These are phyloP conservation scores for Blastomussa wellsi DNA, from an alignment of 92 coral and sea anemone genomes.

Conservation along the genomic window DNA sequence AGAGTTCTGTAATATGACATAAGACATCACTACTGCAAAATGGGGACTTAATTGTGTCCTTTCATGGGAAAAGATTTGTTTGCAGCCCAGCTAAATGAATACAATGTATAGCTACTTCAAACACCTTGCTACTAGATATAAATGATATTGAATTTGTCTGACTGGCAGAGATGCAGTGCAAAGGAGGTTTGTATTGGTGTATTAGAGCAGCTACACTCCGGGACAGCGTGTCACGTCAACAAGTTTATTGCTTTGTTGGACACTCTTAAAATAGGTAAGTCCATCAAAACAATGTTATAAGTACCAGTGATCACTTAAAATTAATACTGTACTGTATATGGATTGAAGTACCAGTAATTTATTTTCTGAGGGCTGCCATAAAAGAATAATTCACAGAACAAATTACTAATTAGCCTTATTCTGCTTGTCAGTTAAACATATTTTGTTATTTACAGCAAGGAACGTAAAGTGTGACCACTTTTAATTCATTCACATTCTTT, in stretches of 20 bases:
- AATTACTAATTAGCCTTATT: background rate
- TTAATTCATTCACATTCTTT: too few species aligned
- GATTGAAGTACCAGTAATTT: background rate
- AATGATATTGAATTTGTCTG: background rate
- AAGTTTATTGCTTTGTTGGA: constrained; percentile 51
- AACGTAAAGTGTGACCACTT: too few species aligned
- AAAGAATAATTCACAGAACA: background rate
- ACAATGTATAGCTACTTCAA: too few species aligned
- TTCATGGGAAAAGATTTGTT: too few species aligned
- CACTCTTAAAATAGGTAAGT: constrained; percentile 68
- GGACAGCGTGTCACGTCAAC: background rate
- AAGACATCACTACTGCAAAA: too few species aligned
- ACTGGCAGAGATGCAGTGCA: constrained; percentile 70
- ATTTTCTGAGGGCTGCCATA: background rate
- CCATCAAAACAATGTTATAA: background rate
- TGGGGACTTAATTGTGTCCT: too few species aligned
- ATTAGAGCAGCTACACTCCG: constrained; percentile 62
- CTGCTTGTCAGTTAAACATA: background rate
- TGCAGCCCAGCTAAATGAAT: too few species aligned
- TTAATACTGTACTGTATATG: background rate
- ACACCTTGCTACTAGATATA: background rate
- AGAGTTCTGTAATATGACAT: too few species aligned
- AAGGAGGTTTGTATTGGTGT: constrained; percentile 86
- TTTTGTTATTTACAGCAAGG: background rate
- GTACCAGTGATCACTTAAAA: background rate